A percentile compares a stretch with the other conserved stretches of the same genome.
phyloP scores from a whole-genome alignment of 2,888 invertebrate species.

The Epinotia ramella region DNA sequence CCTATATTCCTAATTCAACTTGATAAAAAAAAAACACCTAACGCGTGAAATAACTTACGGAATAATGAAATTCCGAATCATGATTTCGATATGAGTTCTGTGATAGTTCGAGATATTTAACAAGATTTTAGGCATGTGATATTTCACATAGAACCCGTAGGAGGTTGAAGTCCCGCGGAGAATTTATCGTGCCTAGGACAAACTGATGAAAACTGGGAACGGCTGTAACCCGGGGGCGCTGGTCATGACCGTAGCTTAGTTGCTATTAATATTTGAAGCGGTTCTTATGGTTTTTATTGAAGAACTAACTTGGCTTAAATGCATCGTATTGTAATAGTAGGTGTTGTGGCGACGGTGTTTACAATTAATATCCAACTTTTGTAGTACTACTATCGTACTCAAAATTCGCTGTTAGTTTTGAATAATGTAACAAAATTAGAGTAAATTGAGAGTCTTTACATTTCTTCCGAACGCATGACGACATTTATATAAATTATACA shows the following conservation, averaged over 20 bases:
- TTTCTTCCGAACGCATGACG: too few species aligned
- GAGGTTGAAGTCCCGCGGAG: not conserved
- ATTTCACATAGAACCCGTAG: not conserved
- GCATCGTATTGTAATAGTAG: too few species aligned
- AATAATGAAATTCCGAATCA: not conserved
- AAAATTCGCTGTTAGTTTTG: too few species aligned
- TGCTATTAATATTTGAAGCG: not conserved
- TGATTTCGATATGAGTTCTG: not conserved
- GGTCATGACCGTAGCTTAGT: not conserved
- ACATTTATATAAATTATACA: too few species aligned
- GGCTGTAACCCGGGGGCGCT: not conserved
- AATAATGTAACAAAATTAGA: too few species aligned
- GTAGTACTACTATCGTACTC: too few species aligned
- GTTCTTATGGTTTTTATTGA: not conserved
- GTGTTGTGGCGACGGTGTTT: too few species aligned
- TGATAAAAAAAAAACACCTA: not conserved
- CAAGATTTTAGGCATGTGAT: not conserved
- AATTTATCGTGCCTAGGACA: conserved; percentile 3
- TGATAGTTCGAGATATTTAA: conserved; percentile 2
- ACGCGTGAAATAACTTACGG: not conserved
- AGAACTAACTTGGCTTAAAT: too few species aligned
- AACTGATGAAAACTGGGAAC: conserved; percentile 8
- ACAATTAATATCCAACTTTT: too few species aligned
- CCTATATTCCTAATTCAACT: not conserved
- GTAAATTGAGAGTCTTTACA: too few species aligned